These are phyloP conservation scores for Drosophila lacteicornis DNA, from an alignment of 1,140 invertebrate species.

Conservation along the genomic window DNA sequence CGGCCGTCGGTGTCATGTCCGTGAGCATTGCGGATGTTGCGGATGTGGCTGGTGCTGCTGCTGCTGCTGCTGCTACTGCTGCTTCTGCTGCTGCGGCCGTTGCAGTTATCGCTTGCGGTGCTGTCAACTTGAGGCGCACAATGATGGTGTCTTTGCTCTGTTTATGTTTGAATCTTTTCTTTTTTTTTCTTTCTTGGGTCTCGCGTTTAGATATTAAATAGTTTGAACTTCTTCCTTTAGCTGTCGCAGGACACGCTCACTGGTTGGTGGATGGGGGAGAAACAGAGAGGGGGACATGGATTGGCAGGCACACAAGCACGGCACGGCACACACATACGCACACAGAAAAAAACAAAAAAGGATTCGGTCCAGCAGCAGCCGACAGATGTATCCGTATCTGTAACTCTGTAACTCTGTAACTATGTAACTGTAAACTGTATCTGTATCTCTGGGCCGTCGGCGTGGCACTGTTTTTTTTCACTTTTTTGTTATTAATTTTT, in stretches of 20 bases:
- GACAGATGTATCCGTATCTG: constrained; percentile 33
- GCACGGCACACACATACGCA: constrained; percentile 50
- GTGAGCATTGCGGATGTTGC: constrained; percentile 85
- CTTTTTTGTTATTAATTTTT: not conserved
- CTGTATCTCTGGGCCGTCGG: constrained; percentile 29
- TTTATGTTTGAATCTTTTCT: not conserved
- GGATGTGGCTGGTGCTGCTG: constrained; percentile 37
- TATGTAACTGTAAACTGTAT: constrained; percentile 11
- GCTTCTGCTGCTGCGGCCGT: constrained; percentile 24
- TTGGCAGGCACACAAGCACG: constrained; percentile 34
- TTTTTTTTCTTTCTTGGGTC: constrained; percentile 1
- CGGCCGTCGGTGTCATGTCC: constrained; percentile 86
- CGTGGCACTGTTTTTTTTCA: constrained; percentile 37
- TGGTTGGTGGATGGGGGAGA: constrained; percentile 26
- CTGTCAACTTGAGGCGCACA: constrained; percentile 69
- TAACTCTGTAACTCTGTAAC: constrained; percentile 9
- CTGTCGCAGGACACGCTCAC: constrained; percentile 45
- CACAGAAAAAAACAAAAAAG: constrained; percentile 55
- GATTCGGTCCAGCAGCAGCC: constrained; percentile 20
- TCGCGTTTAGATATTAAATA: not conserved
- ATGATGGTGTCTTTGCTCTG: constrained; percentile 58
- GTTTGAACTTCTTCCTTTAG: constrained; percentile 5
- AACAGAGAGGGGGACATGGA: constrained; percentile 36
- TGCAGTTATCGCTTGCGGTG: constrained; percentile 37
- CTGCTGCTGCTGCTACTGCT: constrained; percentile 26